These are phyloP conservation scores for Aphrophora alni DNA, from an alignment of 2,888 invertebrate species.

Conservation along the genomic window DNA sequence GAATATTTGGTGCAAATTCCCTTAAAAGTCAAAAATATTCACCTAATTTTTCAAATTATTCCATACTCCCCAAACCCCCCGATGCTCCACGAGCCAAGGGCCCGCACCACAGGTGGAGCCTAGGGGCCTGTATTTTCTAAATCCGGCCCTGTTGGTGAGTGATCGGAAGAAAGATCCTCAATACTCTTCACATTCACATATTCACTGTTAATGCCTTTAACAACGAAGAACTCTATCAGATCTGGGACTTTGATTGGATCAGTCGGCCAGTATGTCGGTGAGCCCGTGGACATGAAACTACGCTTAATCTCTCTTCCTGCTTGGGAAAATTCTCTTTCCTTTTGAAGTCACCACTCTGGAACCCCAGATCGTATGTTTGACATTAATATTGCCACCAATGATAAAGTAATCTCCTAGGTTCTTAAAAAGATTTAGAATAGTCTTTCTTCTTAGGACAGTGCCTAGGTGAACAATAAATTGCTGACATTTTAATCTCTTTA, in stretches of 20 bases:
- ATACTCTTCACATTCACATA: neutral
- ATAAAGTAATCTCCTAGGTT: neutral
- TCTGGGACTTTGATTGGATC: neutral
- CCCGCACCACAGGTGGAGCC: too few species aligned
- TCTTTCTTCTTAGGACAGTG: neutral
- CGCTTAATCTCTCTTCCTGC: neutral
- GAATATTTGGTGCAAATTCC: too few species aligned
- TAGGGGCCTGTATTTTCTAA: too few species aligned
- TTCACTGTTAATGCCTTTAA: neutral
- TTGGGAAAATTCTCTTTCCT: neutral
- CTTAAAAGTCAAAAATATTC: too few species aligned
- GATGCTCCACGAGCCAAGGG: too few species aligned
- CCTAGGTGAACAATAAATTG: neutral
- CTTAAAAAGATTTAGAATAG: neutral
- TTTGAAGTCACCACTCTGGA: neutral
- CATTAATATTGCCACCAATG: neutral
- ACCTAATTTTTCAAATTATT: too few species aligned
- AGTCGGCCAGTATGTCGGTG: neutral
- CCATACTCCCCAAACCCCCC: too few species aligned
- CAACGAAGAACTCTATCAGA: slow-evolving; percentile 6
- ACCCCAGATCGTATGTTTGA: neutral
- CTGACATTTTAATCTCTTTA: neutral
- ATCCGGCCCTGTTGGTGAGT: too few species aligned
- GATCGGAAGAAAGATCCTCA: too few species aligned
- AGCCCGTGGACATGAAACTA: neutral